Evolutionary conservation across 2,113 vertebrate species (phyloP), one percentile per base, ranked within the genome.

Genomic region (Rhinogobius similis): DNA sequence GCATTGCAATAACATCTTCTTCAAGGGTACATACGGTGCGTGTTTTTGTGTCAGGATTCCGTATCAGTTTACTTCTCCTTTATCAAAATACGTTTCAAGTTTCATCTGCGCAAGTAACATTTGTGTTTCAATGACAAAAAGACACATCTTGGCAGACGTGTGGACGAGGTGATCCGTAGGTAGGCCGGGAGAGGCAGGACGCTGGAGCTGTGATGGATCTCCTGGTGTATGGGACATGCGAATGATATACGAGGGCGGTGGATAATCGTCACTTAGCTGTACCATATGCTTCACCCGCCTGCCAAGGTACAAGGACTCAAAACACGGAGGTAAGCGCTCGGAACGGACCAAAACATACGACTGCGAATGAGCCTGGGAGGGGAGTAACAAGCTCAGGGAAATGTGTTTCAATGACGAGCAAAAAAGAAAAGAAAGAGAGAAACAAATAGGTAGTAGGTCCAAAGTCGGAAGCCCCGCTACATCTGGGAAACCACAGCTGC

Each of bases 271-370:
- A 88, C 86, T 93, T 91, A 92, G 91, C 81, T 81, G 62, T 72
- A 81, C 92, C 92, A 93, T 93, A 93, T 93, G 93, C 77, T 84
- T 67, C 77, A 81, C 76, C 73, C 70, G 78, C 82, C 86, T 92
- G 92, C 92, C 91, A 92, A 92, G 88, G 88, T 91, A 90, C 88
- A 89, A 86, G 90, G 90, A 90, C 90, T 90, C 74, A 63, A 75
- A 83, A 77, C 27, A 67, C 70, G 78, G 76, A 86, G 84, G 89
- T 90, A 81, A 84, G 69, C 69, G 75, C 84, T 62, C 32, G 52
- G 81, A 81, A 55, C 66, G 27, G n/a, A 32, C 85, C 65, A 70
- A 85, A 62, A 63, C n/a, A 63, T n/a, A 69, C 24, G 67, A 20
- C 61, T 67, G 44, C 23, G 73, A 67, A 77, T 69, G 20, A 44